Evolutionary conservation across 2,113 vertebrate genomes (phyloP), one percentile per base, ranked within the genome.

Genomic region (Brachypteracias leptosomus): DNA sequence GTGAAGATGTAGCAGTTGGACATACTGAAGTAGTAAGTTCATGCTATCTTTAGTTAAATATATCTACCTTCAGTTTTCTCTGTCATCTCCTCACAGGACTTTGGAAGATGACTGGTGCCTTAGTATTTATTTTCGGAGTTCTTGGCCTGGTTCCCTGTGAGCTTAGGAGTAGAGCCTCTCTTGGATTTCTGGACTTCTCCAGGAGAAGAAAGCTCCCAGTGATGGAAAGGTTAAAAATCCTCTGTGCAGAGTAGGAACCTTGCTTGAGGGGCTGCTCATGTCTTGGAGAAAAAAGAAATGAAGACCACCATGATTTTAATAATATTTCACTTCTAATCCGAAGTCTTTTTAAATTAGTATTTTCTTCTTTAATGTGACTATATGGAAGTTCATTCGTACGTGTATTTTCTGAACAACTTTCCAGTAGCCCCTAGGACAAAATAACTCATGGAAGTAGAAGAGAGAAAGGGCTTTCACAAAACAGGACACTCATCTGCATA

Each of bases 401-500:
- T 40, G 2, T 66, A 24, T 49, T 74, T 40, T 58, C 13, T 2
- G 17, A 89, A 70, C 13, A 90, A 84, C 24, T 89, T 89, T 75
- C 15, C 25, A 35, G 38, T 72, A 78, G 55, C 38, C 79, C 47
- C 4, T 59, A 74, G 89, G 91, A 62, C 33, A 79, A 61, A 87
- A 65, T 88, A 95, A 82, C 44, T 81, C 87, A 82, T 1, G 16
- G 77, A 82, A 84, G 76, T 87, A 93, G 91, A 88, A 94, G 49
- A 83, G 44, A 54, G n/a, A 87, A 73, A 89, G 10, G 44, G 9
- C n/a, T 82, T 44, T 75, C 92, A 78, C 15, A 61, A 75, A 94
- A 82, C 40, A 82, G 66, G 80, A 52, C 3, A 8, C 21, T 92
- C 16, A 90, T 95, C 57, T 95, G 66, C 95, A 95, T 95, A 78